These are phyloP conservation scores for Pristionchus mayeri DNA, from an alignment of 2,888 invertebrate genomes.

Conservation along the genomic window DNA sequence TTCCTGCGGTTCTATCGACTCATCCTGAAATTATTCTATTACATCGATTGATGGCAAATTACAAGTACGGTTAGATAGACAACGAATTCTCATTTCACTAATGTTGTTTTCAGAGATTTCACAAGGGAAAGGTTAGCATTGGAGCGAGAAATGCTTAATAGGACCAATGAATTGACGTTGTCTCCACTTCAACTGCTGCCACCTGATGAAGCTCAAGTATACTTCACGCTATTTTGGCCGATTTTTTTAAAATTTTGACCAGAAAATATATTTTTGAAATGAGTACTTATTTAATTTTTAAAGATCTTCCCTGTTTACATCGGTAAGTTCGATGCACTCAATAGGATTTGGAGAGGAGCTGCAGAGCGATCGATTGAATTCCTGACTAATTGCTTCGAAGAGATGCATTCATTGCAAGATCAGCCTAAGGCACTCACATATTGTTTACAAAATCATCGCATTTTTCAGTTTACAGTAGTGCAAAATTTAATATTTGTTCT, in stretches of 20 bases:
- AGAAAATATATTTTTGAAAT: no score
- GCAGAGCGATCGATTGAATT: neutral
- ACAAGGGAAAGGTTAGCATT: neutral
- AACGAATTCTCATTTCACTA: neutral
- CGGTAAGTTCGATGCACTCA: neutral
- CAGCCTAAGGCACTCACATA: neutral
- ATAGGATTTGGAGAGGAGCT: neutral
- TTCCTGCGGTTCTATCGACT: neutral
- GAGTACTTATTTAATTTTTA: no score
- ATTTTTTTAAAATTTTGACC: neutral
- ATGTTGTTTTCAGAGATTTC: neutral
- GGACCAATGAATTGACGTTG: neutral
- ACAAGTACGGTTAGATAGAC: slow-evolving; percentile 24
- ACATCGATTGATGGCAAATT: slow-evolving; percentile 25
- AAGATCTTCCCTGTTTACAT: neutral
- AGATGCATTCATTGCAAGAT: neutral
- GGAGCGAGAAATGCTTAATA: neutral
- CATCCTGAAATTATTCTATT: slow-evolving; percentile 16
- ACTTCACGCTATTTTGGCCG: neutral
- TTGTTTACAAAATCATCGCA: neutral
- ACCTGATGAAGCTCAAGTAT: neutral
- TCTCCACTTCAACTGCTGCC: neutral
- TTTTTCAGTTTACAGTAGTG: neutral
- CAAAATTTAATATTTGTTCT: slow-evolving; percentile 35
- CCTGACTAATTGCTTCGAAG: neutral